phyloP scores from a whole-genome alignment of 2,888 invertebrate species.

The Frankliniella fusca region DNA sequence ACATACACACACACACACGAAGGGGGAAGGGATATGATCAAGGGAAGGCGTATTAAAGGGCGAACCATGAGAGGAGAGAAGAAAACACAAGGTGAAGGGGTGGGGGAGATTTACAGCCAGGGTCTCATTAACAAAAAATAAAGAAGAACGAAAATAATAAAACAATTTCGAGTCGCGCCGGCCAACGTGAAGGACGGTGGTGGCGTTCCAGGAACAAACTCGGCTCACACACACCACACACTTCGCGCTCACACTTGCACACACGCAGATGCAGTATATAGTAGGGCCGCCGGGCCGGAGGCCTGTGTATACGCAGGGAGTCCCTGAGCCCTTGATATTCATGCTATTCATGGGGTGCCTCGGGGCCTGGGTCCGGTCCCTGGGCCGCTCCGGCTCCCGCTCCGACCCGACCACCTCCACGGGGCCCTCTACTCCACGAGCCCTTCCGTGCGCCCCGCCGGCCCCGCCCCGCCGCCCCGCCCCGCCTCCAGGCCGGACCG shows the following conservation, averaged over 20 bases:
- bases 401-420: too few species aligned
- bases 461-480: background rate
- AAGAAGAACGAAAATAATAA: constrained; percentile 47
- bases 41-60: too few species aligned
- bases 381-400: too few species aligned
- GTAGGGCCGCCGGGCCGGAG: too few species aligned
- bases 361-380: background rate
- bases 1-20: background rate
- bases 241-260: background rate
- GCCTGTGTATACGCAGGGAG: constrained; percentile 24
- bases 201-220: constrained; percentile 4
- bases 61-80: too few species aligned
- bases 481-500: background rate
- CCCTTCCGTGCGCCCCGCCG: too few species aligned
- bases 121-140: constrained; percentile 6
- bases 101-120: background rate
- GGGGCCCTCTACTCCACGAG: constrained; percentile 35
- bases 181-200: constrained; percentile 1
- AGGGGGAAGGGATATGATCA: background rate
- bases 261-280: background rate
- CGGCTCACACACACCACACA: background rate
- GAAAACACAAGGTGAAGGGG: background rate
- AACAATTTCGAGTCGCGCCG: background rate
- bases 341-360: constrained; percentile 43
- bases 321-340: constrained; percentile 41